phyloP scores from a whole-genome alignment of 2,888 invertebrate species.

The Prenolepis imparis region DNA sequence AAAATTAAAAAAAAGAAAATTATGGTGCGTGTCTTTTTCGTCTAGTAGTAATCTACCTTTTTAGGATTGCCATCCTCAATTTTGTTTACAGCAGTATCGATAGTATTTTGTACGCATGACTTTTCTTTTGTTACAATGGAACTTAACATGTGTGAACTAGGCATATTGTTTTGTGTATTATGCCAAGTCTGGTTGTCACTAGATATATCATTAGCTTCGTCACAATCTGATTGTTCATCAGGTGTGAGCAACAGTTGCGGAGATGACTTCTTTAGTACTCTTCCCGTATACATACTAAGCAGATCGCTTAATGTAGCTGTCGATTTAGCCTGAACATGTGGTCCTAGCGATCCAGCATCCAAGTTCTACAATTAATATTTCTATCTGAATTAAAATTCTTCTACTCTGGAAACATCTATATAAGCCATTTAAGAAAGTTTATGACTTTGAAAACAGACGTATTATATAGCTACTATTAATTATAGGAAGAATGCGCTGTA shows the following conservation, averaged over 20 bases:
- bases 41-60: constrained; percentile 80
- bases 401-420: constrained; percentile 65
- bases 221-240: constrained; percentile 84
- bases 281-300: constrained; percentile 81
- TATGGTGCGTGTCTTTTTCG: constrained; percentile 60
- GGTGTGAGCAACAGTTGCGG: constrained; percentile 81
- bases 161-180: constrained; percentile 79
- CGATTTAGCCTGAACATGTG: constrained; percentile 82
- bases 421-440: constrained; percentile 15
- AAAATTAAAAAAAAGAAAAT: neutral
- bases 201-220: constrained; percentile 81
- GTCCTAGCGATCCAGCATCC: constrained; percentile 83
- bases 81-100: constrained; percentile 80
- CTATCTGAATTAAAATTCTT: constrained; percentile 75
- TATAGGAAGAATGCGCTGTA: neutral
- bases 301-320: constrained; percentile 82
- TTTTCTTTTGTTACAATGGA: constrained; percentile 82
- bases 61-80: constrained; percentile 82
- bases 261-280: constrained; percentile 81
- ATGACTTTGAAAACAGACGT: constrained; percentile 6
- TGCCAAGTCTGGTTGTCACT: constrained; percentile 81
- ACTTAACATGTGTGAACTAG: constrained; percentile 81
- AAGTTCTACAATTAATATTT: constrained; percentile 81
- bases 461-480: constrained; percentile 22
- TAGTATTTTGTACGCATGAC: constrained; percentile 80